A percentile compares a stretch with the other conserved stretches of the same genome.
Conservation (phyloP, 2,113 vertebrate species). For the Reinhardtius hippoglossoides region DNA sequence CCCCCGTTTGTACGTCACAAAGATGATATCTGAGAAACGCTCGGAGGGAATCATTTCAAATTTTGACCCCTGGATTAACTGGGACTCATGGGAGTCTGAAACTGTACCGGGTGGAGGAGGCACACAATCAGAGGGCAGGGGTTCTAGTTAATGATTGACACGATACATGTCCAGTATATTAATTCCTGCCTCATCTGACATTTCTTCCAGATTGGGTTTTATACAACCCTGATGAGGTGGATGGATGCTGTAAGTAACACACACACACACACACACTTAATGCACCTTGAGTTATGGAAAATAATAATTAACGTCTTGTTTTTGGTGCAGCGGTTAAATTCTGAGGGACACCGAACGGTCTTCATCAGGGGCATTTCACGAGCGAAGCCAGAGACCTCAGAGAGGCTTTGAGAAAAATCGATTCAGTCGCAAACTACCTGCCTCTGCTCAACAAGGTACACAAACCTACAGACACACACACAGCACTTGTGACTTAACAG, state of each 20-base stretch:
- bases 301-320: background rate
- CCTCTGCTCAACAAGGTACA: constrained; percentile 71
- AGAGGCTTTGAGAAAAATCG: constrained; percentile 6
- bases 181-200: background rate
- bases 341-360: background rate
- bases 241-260: constrained; percentile 46
- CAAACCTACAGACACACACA: background rate
- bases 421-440: constrained; percentile 34
- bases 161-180: background rate
- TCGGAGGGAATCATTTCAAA: too few species aligned
- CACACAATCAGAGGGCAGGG: too few species aligned
- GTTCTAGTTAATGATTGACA: background rate
- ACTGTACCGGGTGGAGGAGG: too few species aligned
- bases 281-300: background rate
- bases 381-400: constrained; percentile 18
- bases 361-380: constrained; percentile 54
- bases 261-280: background rate
- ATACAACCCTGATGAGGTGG: constrained; percentile 34
- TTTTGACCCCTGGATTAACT: background rate
- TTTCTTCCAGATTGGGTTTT: constrained; percentile 56
- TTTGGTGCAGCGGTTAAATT: accelerated
- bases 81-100: too few species aligned
- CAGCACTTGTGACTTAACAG: background rate
- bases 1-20: too few species aligned
- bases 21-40: too few species aligned